A percentile compares a stretch with the other conserved stretches of the same genome.
These are phyloP conservation scores for Caradrina kadenii DNA, from an alignment of 2,888 invertebrate genomes.

Conservation along the genomic window DNA sequence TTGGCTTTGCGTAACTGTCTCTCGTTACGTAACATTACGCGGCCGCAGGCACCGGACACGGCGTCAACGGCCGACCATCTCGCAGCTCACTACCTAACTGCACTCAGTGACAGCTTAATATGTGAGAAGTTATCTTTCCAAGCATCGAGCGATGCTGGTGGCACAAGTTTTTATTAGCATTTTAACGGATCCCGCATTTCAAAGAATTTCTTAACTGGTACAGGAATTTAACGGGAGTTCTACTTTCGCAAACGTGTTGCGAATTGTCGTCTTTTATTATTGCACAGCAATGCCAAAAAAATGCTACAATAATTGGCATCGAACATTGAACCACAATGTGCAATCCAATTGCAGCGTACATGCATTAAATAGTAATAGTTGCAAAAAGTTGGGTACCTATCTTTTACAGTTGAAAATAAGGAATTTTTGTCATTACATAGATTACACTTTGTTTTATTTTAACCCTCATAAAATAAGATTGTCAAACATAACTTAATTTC, in stretches of 20 bases:
- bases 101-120: constrained; percentile 61
- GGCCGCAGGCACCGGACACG: constrained; percentile 54
- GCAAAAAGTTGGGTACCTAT: not conserved
- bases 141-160: constrained; percentile 46
- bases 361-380: constrained; percentile 7
- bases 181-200: constrained; percentile 67
- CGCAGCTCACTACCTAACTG: constrained; percentile 60
- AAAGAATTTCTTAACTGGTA: constrained; percentile 59
- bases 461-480: constrained; percentile 26
- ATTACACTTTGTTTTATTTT: constrained; percentile 7
- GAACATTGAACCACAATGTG: not conserved
- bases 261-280: constrained; percentile 47
- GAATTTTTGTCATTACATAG: not conserved
- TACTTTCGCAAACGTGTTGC: constrained; percentile 57
- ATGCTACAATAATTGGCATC: constrained; percentile 10
- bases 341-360: constrained; percentile 2
- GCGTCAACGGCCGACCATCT: constrained; percentile 64
- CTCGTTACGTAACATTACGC: constrained; percentile 72
- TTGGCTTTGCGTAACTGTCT: constrained; percentile 82
- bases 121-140: constrained; percentile 57
- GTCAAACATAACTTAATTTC: constrained; percentile 31
- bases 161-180: constrained; percentile 66
- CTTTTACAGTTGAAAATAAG: not conserved
- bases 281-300: constrained; percentile 18
- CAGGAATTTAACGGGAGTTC: constrained; percentile 71